Conservation (phyloP, 2,888 invertebrate genomes). For the Ametastegia equiseti region DNA sequence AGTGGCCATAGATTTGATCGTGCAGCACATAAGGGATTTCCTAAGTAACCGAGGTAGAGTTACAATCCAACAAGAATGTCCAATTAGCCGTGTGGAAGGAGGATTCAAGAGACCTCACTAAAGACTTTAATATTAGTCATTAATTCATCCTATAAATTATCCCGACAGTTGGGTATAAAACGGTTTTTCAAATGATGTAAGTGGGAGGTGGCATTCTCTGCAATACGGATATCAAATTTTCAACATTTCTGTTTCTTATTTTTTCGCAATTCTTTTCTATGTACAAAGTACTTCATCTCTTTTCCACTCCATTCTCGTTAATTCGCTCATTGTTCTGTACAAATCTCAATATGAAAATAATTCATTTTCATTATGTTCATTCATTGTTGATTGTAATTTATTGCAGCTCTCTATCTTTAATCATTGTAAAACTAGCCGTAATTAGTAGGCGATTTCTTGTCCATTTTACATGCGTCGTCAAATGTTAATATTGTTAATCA, state of each 20-base stretch:
- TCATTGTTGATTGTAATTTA: background rate
- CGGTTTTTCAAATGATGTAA: background rate
- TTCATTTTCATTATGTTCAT: background rate
- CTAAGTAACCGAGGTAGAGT: constrained; percentile 80
- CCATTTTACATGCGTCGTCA: too few relatives aligned
- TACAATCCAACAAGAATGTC: constrained; percentile 67
- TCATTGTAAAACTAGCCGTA: background rate
- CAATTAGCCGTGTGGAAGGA: constrained; percentile 65
- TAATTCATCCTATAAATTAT: constrained; percentile 17
- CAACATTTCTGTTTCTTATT: background rate
- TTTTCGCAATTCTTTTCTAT: background rate
- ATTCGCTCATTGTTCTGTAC: background rate
- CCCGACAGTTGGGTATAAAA: background rate
- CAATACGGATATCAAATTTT: background rate
- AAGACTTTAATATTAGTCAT: constrained; percentile 45
- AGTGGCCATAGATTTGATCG: constrained; percentile 98
- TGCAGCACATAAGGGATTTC: constrained; percentile 97
- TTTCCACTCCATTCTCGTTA: background rate
- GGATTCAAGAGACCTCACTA: constrained; percentile 72
- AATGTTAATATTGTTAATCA: too few relatives aligned
- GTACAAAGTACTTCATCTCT: background rate
- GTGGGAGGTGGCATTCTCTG: background rate
- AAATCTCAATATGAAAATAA: background rate
- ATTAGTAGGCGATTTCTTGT: background rate
- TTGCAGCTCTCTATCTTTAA: constrained; percentile 2